These are phyloP conservation scores for Sus cebifrons DNA, from an alignment of 2,797 vertebrate species.

Conservation along the genomic window DNA sequence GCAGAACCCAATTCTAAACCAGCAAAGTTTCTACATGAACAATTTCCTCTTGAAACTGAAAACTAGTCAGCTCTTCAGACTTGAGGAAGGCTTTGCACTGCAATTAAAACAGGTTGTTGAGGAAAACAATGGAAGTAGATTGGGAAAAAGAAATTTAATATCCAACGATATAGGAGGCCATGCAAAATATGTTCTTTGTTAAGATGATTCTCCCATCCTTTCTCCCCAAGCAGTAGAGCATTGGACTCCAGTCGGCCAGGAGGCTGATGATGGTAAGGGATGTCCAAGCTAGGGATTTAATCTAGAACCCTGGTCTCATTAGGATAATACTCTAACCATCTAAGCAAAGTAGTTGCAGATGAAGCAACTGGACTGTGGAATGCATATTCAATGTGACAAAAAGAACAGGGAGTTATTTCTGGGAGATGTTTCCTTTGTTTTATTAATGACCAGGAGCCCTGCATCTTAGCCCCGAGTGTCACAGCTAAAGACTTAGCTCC, in stretches of 20 bases:
- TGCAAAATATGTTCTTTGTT: constrained; percentile 10
- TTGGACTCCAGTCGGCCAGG: neutral
- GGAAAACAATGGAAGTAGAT: neutral
- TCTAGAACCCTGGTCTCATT: neutral
- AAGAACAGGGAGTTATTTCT: neutral
- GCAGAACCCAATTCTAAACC: constrained; percentile 40
- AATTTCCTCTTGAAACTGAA: constrained; percentile 53
- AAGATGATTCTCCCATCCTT: neutral
- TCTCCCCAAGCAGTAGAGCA: neutral
- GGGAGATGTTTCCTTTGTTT: neutral
- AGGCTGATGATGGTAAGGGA: neutral
- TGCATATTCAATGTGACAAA: neutral
- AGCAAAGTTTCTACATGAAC: constrained; percentile 52
- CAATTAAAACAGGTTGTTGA: neutral
- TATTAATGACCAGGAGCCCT: neutral
- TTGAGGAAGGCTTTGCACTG: neutral
- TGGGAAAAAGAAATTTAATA: constrained; percentile 47
- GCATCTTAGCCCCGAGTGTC: neutral
- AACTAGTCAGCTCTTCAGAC: constrained; percentile 41
- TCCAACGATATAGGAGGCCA: neutral
- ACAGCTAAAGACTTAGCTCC: neutral
- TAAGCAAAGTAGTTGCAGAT: neutral
- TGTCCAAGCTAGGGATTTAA: neutral
- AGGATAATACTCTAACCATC: neutral
- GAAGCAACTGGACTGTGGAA: neutral